Conservation (phyloP, 2,888 invertebrate genomes). For the Stenodema calcarata region DNA sequence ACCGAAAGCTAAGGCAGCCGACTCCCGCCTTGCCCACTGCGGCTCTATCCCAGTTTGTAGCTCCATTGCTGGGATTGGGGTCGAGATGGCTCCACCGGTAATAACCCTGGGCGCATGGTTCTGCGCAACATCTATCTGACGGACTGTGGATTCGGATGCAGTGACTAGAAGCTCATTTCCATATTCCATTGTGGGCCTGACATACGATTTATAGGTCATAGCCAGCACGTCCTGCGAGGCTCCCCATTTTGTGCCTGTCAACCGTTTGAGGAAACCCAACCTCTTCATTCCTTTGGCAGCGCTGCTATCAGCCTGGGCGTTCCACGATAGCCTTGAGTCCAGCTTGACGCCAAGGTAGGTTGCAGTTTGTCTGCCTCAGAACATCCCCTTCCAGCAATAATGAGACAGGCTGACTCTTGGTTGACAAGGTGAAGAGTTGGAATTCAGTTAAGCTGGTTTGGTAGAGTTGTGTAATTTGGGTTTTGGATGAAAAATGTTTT, state of each 20-base stretch:
- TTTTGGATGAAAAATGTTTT: too few species aligned
- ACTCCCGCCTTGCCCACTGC: too few species aligned
- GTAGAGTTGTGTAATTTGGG: too few species aligned
- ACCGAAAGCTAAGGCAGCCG: too few species aligned
- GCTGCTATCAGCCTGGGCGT: neutral
- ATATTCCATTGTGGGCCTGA: constrained; percentile 10
- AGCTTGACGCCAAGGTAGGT: neutral
- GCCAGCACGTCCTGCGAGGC: neutral
- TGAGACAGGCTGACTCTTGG: neutral
- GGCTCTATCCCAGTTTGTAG: too few species aligned
- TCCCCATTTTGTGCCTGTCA: constrained; percentile 7
- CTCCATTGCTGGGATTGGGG: too few species aligned
- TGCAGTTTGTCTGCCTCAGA: neutral
- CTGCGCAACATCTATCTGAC: too few species aligned
- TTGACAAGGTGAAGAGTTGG: neutral
- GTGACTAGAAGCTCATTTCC: neutral
- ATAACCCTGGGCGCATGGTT: too few species aligned
- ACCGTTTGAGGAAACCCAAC: neutral
- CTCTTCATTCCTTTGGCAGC: neutral
- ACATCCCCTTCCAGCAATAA: neutral
- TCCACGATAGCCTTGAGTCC: neutral
- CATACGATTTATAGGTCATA: neutral
- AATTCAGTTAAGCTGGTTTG: too few species aligned
- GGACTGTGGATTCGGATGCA: neutral
- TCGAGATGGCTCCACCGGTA: too few species aligned